Evolutionary conservation across 2,888 invertebrate genomes (phyloP), one percentile per base, ranked within the genome.

Genomic region (Chrysolina haemoptera): DNA sequence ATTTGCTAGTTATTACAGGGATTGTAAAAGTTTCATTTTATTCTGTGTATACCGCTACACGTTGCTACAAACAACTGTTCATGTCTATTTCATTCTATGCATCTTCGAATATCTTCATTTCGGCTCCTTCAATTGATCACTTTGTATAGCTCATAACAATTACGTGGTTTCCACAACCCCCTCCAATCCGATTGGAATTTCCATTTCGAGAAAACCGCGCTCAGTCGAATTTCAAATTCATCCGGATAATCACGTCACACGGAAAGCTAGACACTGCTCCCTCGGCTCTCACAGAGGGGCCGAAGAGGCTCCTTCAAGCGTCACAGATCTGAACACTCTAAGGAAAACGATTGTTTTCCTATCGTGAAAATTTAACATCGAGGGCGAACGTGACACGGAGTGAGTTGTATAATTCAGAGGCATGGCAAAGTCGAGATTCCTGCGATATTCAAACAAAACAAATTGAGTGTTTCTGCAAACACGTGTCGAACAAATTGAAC

Each of bases 301-400:
- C 12, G 14, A n/a, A 43, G 14, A 14, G 6, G n/a, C 2, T 5
- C 6, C 27, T 59, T 35, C 27, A n/a, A 27, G 59, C 59, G 14
- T 27, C 22, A 27, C 59, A 1, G 8, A 59, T 55, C 27, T n/a
- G 16, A 35, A 59, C 27, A 27, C 59, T 27, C 59, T 9, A 4
- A 35, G 59, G 59, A 35, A 22, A 59, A 59, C 59, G 59, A 59
- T 59, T 59, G 59, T 35, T 59, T 59, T 59, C 53, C 59, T 16
- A 22, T 59, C 22, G 59, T 59, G 35, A 59, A 59, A 59, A 59
- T 59, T 59, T 35, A 27, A 59, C 35, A 6, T 4, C 35, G 27
- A 27, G 3, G 27, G n/a, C 14, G 59, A 59, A 59, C 59, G 59
- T 59, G 59, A 59, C 59, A 35, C 59, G 59, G 27, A n/a, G n/a